Evolutionary conservation across 2,113 vertebrate genomes (phyloP).

Genomic region (Tetrax tetrax): DNA sequence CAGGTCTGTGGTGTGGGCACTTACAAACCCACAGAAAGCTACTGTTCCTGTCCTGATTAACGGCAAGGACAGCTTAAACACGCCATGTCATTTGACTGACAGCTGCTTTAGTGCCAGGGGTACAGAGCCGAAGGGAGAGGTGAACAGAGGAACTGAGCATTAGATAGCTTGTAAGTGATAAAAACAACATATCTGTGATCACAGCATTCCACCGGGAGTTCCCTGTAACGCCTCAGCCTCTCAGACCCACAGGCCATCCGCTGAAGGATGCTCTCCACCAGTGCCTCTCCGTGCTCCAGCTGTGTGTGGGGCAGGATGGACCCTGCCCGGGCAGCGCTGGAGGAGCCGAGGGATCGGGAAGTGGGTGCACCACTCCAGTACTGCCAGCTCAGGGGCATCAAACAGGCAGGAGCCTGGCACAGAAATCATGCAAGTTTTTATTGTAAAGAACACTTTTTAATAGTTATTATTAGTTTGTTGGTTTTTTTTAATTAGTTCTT

Average conservation of each 20-base stretch:
- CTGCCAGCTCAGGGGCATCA: neutral
- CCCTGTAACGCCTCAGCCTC: neutral
- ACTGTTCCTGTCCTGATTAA: neutral
- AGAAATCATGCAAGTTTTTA: neutral
- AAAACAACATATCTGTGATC: neutral
- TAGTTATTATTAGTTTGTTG: neutral
- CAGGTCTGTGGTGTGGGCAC: neutral
- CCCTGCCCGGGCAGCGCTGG: neutral
- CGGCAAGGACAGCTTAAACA: neutral
- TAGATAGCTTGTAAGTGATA: neutral
- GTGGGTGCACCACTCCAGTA: rapidly evolving
- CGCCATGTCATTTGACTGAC: neutral
- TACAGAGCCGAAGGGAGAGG: neutral
- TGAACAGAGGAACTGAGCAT: neutral
- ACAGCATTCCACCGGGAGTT: neutral
- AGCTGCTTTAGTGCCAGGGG: neutral
- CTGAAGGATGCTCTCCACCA: neutral
- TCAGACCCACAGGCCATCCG: neutral
- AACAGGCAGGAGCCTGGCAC: neutral
- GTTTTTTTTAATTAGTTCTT: neutral
- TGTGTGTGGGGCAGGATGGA: neutral
- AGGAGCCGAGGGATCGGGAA: rapidly evolving
- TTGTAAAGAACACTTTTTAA: neutral
- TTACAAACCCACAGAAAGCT: neutral
- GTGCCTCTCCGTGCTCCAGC: neutral